Percentiles rank a stretch among this genome's conserved stretches.
Evolutionary conservation across 2,113 vertebrate genomes (phyloP).

Genomic region (Microtus richardsoni): DNA sequence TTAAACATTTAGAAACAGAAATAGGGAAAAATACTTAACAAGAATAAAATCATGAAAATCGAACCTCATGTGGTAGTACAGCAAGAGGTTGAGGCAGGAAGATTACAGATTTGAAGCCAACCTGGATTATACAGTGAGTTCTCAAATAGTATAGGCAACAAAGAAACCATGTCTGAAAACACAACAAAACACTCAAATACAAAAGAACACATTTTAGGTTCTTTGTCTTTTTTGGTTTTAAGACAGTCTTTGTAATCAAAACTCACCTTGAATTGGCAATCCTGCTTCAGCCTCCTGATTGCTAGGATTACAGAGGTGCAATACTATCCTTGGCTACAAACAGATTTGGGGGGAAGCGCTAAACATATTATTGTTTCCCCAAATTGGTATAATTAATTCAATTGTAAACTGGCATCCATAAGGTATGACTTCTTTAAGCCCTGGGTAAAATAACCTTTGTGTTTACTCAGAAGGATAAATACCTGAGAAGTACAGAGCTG

Average conservation of each 20-base stretch:
- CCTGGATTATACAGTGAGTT: background rate
- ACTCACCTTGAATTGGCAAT: background rate
- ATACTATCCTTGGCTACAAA: background rate
- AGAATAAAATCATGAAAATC: background rate
- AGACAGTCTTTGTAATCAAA: background rate
- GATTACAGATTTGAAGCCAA: background rate
- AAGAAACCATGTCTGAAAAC: background rate
- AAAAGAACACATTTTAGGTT: background rate
- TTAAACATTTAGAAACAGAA: background rate
- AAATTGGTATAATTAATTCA: background rate
- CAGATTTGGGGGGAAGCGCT: background rate
- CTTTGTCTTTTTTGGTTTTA: background rate
- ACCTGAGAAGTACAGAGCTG: background rate
- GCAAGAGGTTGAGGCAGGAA: background rate
- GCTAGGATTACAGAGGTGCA: background rate
- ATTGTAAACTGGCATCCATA: background rate
- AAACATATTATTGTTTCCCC: background rate
- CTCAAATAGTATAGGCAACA: background rate
- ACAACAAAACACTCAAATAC: background rate
- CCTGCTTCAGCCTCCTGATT: background rate
- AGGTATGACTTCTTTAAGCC: background rate
- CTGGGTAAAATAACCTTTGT: background rate
- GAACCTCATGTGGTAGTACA: background rate
- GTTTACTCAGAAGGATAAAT: background rate
- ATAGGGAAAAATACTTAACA: background rate